Evolutionary conservation across 2,113 vertebrate genomes (phyloP).

Genomic region (Megalops atlanticus): DNA sequence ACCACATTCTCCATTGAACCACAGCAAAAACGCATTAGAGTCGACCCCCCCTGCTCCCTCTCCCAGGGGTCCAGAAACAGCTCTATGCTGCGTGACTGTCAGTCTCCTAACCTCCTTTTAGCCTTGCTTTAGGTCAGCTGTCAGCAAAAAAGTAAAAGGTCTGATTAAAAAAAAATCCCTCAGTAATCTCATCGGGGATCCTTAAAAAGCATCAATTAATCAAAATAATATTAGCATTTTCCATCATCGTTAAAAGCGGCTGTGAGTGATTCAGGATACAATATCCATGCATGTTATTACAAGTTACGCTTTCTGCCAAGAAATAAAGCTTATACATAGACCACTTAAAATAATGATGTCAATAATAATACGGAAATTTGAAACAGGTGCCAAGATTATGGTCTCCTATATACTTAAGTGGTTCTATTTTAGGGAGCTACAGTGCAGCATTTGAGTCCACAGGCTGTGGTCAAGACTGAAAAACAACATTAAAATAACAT

Average conservation of each 20-base stretch:
- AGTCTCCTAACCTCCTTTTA: slow-evolving; percentile 3
- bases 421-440: slow-evolving; percentile 17
- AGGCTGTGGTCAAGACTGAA: slow-evolving; percentile 37
- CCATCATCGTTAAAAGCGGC: slow-evolving; percentile 33
- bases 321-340: slow-evolving; percentile 43
- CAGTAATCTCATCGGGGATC: not conserved
- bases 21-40: not conserved
- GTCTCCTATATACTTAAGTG: slow-evolving; percentile 39
- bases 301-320: slow-evolving; percentile 46
- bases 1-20: not conserved
- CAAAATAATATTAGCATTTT: not conserved
- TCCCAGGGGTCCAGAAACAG: not conserved
- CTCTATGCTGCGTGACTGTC: not conserved
- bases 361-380: slow-evolving; percentile 45
- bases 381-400: slow-evolving; percentile 48
- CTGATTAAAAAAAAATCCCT: slow-evolving; percentile 42
- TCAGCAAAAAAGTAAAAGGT: slow-evolving; percentile 45
- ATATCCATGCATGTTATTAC: slow-evolving; percentile 55
- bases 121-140: slow-evolving; percentile 1
- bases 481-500: slow-evolving; percentile 45
- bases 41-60: not conserved
- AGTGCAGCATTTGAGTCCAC: slow-evolving; percentile 26
- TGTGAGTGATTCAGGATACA: slow-evolving; percentile 51
- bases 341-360: slow-evolving; percentile 44
- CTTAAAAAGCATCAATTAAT: not conserved